phyloP scores from a whole-genome alignment of 2,113 vertebrate genomes.

The Boleophthalmus pectinirostris region DNA sequence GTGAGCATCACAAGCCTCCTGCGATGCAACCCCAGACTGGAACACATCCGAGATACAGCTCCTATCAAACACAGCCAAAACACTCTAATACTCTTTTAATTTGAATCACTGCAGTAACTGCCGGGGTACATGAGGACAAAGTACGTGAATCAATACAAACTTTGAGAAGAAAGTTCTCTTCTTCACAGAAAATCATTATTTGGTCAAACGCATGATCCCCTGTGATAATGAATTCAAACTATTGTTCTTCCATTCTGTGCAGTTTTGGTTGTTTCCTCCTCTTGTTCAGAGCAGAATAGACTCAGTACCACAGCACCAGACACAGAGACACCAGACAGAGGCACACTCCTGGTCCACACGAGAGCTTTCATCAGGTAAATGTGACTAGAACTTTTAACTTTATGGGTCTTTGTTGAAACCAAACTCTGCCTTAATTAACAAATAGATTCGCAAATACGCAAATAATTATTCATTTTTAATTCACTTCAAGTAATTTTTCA shows the following conservation, averaged over 20 bases:
- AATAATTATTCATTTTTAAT: too few relatives aligned
- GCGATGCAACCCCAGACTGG: conserved; percentile 32
- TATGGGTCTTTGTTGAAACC: too few relatives aligned
- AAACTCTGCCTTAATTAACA: too few relatives aligned
- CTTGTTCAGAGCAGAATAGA: not conserved
- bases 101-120: conserved; percentile 23
- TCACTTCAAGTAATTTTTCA: too few relatives aligned
- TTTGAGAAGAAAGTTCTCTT: not conserved
- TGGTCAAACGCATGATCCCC: not conserved
- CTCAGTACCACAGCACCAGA: conserved; percentile 59
- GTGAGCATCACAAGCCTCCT: conserved; percentile 32
- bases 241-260: too few relatives aligned
- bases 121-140: conserved; percentile 13
- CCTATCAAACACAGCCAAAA: conserved; percentile 15
- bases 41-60: conserved; percentile 5
- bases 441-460: too few relatives aligned
- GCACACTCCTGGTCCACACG: conserved; percentile 75
- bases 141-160: not conserved
- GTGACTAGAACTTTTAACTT: not conserved
- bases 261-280: not conserved
- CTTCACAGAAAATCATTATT: not conserved
- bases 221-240: not conserved
- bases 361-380: conserved; percentile 50
- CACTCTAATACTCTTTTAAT: conserved; percentile 12
- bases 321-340: conserved; percentile 59